Evolutionary conservation across 2,113 vertebrate species (phyloP).

Genomic region (Cardinalis cardinalis): DNA sequence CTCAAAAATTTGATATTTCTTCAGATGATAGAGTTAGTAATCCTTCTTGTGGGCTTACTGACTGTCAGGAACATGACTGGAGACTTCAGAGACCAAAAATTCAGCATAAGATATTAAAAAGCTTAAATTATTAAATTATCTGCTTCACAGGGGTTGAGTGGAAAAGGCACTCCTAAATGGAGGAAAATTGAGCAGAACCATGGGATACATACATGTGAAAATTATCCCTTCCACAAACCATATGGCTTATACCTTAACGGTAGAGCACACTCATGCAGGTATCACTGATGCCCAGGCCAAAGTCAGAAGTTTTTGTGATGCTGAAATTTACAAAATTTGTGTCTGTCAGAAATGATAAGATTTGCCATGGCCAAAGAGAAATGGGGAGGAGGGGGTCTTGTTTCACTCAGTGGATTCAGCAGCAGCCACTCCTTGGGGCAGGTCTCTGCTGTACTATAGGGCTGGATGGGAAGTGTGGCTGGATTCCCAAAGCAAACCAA

Average conservation of each 20-base stretch:
- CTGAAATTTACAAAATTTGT: not conserved
- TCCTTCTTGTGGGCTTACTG: not conserved
- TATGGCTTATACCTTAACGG: accelerated
- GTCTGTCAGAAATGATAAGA: not conserved
- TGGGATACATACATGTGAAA: not conserved
- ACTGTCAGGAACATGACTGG: not conserved
- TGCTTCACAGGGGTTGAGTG: not conserved
- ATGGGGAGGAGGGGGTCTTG: not conserved
- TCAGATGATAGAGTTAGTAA: not conserved
- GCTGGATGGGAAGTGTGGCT: not conserved
- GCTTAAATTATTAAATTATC: not conserved
- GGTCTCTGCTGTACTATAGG: not conserved
- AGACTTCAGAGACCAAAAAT: not conserved
- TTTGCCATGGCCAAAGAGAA: not conserved
- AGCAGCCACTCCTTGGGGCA: not conserved
- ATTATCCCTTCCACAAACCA: not conserved
- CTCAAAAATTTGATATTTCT: not conserved
- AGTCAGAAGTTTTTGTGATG: not conserved
- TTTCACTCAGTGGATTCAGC: not conserved
- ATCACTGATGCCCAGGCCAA: not conserved
- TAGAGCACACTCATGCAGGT: not conserved
- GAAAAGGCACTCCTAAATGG: not conserved
- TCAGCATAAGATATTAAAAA: not conserved
- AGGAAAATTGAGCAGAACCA: not conserved
- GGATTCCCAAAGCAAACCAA: not conserved